Base-by-base conservation (phyloP, 2,113 vertebrate genomes). In the Rhinopomastus cyanomelas region DNA sequence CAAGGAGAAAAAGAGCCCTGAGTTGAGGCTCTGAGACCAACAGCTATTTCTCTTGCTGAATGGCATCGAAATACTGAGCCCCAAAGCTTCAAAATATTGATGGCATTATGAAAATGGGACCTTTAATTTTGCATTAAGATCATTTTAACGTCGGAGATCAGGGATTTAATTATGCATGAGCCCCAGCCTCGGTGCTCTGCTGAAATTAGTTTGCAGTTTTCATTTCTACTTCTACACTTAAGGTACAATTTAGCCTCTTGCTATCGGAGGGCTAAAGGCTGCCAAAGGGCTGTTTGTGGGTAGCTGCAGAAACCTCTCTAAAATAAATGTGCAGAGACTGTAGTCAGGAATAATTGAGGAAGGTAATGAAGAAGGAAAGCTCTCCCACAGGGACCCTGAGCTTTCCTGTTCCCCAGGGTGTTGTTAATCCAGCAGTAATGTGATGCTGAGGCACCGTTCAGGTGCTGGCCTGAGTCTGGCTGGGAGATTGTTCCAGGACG, bases 361-460 rank as follows among this genome's bases (percentile, higher is more conserved):
- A 61, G 8, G 72, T 39, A 7, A 12, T 5, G 42, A 48, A 44
- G 82, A 23, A 67, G 1, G 1, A 27, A 19, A 0, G 1, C 18
- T 16, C 13, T 59, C 11, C 2, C 4, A 7, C 6, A 19, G 0
- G 26, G 53, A 21, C 9, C 19, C 8, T 1, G 18, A 12, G 46
- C 6, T 60, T 5, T n/a, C 29, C 12, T 19, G 0, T 9, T 44
- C 26, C 30, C 32, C 5, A 14, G 16, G 12, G 6, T 22, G 66
- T 13, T 3, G 27, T 48, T 23, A 5, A 15, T 5, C 2, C 19
- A 8, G 22, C 26, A 56, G 62, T 14, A 3, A 12, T 11, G 14
- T 1, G 21, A 16, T 16, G 27, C 59, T 26, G 66, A 19, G 39
- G 25, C 12, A 25, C 4, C 36, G 39, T 25, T 6, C 29, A 6